phyloP scores from a whole-genome alignment of 2,113 vertebrate genomes.

The Chroicocephalus ridibundus region DNA sequence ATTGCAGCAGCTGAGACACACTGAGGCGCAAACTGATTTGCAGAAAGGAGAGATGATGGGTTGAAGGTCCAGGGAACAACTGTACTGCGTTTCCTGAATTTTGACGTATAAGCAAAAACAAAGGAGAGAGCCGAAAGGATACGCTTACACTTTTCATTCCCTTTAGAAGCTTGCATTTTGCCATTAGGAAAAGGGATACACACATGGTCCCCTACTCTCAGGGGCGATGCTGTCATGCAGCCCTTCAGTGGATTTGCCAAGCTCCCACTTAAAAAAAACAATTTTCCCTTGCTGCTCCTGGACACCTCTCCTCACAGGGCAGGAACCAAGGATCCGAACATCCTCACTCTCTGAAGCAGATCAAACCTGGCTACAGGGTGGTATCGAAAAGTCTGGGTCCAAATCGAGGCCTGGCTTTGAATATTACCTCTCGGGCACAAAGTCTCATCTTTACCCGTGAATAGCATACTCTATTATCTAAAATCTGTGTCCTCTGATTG shows the following conservation, averaged over 20 bases:
- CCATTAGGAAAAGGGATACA: not conserved
- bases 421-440: not conserved
- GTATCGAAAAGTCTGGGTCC: accelerated
- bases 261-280: not conserved
- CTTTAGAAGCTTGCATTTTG: not conserved
- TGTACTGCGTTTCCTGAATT: not conserved
- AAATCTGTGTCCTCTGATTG: not conserved
- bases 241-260: not conserved
- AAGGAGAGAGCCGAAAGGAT: not conserved
- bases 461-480: not conserved
- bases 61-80: conserved; percentile 18
- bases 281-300: not conserved
- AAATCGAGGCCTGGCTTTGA: not conserved
- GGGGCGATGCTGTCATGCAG: not conserved
- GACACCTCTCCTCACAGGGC: not conserved
- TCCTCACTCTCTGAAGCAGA: not conserved
- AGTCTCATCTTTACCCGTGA: not conserved
- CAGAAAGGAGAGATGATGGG: not conserved
- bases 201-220: not conserved
- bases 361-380: not conserved
- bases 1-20: conserved; percentile 25
- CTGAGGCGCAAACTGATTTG: not conserved
- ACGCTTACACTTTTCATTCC: not conserved
- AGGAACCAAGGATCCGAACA: not conserved
- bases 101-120: not conserved